A percentile compares a stretch with the other conserved stretches of the same genome.
phyloP scores from a whole-genome alignment of 2,888 invertebrate species.

The Conchocele bisecta region DNA sequence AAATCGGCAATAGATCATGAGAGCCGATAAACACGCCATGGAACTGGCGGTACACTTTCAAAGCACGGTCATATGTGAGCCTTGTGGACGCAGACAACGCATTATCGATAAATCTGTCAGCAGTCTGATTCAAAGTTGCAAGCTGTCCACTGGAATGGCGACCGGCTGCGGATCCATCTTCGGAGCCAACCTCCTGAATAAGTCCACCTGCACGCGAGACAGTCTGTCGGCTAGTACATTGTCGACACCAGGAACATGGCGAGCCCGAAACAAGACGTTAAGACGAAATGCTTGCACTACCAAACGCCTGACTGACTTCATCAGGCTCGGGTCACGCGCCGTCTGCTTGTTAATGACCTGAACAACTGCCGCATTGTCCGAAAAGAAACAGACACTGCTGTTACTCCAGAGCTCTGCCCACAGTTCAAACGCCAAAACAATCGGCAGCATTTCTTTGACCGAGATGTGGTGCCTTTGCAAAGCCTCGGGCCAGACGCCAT shows the following conservation, averaged over 20 bases:
- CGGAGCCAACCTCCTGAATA: background rate
- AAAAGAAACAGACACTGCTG: constrained; percentile 4
- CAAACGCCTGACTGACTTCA: constrained; percentile 15
- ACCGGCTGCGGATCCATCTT: background rate
- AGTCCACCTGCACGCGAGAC: constrained; percentile 2
- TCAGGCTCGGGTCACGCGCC: constrained; percentile 2
- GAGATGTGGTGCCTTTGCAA: constrained; percentile 8
- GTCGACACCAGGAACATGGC: constrained; percentile 22
- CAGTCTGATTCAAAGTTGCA: background rate
- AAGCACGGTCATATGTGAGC: background rate
- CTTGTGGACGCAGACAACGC: background rate
- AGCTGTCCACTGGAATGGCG: background rate
- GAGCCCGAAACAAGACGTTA: constrained; percentile 34
- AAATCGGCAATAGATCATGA: no score
- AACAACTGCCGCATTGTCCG: constrained; percentile 9
- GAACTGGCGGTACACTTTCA: background rate
- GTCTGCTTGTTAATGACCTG: constrained; percentile 19
- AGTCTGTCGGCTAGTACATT: constrained; percentile 22
- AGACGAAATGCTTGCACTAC: constrained; percentile 1
- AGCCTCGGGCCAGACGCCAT: constrained; percentile 4
- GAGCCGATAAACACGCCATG: no score
- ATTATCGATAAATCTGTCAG: background rate
- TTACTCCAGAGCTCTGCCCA: background rate
- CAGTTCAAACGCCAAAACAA: constrained; percentile 18
- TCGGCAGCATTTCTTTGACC: constrained; percentile 23